phyloP scores from a whole-genome alignment of 2,797 vertebrate genomes.

The Simalia tracyae region DNA sequence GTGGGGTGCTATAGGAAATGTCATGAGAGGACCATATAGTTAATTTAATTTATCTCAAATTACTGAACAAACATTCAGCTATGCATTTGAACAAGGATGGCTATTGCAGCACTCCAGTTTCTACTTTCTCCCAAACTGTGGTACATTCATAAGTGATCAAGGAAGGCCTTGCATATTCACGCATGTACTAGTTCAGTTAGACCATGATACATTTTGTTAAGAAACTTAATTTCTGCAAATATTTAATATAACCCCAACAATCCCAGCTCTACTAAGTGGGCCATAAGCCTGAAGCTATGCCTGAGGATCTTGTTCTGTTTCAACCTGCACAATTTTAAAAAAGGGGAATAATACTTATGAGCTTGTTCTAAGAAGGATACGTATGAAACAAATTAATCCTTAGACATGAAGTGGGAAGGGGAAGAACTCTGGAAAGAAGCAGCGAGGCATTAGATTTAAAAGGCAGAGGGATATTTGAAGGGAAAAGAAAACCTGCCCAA shows the following conservation, averaged over 20 bases:
- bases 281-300: background rate
- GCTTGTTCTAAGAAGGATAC: background rate
- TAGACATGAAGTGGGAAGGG: background rate
- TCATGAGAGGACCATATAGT: background rate
- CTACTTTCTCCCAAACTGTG: background rate
- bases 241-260: background rate
- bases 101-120: background rate
- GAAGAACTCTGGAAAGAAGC: background rate
- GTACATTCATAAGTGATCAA: background rate
- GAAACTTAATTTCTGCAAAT: background rate
- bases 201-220: background rate
- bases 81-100: background rate
- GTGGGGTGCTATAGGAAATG: background rate
- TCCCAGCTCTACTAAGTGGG: fast-evolving
- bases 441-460: background rate
- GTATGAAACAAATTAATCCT: background rate
- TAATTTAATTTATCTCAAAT: background rate
- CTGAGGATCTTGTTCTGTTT: fast-evolving
- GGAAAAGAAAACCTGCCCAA: constrained; percentile 27
- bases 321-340: background rate
- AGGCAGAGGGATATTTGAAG: background rate
- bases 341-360: background rate
- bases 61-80: background rate
- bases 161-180: background rate
- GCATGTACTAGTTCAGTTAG: background rate